Percentiles rank a stretch among this genome's conserved stretches.
phyloP scores from a whole-genome alignment of 2,797 vertebrate genomes.

The Cygnus olor region DNA sequence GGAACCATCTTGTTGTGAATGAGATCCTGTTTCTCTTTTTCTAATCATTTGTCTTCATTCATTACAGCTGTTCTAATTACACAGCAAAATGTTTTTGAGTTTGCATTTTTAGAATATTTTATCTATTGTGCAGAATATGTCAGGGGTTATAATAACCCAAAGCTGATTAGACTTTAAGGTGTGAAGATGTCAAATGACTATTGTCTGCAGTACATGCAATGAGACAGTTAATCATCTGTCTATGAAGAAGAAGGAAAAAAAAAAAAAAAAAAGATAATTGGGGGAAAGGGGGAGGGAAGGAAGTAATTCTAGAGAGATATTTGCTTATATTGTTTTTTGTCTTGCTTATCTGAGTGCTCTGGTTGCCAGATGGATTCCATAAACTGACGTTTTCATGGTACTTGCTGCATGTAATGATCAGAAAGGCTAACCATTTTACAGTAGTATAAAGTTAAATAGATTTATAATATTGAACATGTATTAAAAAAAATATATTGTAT shows the following conservation, averaged over 20 bases:
- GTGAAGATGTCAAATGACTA: slow-evolving; percentile 8
- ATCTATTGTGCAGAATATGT: slow-evolving; percentile 6
- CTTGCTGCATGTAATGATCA: neutral
- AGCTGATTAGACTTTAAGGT: slow-evolving; percentile 25
- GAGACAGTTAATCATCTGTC: neutral
- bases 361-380: slow-evolving; percentile 36
- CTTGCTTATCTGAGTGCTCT: slow-evolving; percentile 18
- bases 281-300: neutral
- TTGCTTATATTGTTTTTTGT: neutral
- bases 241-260: neutral
- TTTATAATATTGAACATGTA: neutral
- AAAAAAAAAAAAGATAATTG: neutral
- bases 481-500: neutral
- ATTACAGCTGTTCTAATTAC: slow-evolving; percentile 28
- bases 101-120: slow-evolving; percentile 31
- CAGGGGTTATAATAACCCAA: neutral
- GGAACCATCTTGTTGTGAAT: neutral
- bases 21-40: slow-evolving; percentile 13
- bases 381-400: neutral
- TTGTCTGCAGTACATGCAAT: neutral
- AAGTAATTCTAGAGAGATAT: neutral
- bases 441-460: neutral
- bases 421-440: neutral
- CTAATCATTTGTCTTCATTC: slow-evolving; percentile 44
- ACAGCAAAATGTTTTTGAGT: neutral